These are phyloP conservation scores for Gambelia wislizenii DNA, from an alignment of 2,797 vertebrate species.

Conservation along the genomic window DNA sequence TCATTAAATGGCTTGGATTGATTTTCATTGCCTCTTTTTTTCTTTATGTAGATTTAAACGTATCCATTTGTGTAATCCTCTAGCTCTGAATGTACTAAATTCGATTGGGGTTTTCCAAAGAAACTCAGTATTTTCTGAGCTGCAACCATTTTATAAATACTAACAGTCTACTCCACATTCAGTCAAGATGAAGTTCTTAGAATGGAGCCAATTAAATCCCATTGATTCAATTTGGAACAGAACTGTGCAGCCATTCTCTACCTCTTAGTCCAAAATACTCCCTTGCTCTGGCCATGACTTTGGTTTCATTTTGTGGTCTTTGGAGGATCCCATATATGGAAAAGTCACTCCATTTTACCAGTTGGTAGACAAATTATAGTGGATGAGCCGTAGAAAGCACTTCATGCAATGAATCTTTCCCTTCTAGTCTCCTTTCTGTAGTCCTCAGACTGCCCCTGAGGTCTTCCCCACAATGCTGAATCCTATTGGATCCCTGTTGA, in stretches of 20 bases:
- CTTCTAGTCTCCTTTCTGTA: background rate
- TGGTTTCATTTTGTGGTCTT: background rate
- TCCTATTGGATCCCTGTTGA: too few species aligned
- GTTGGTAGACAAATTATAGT: background rate
- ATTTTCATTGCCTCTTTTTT: background rate
- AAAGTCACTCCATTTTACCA: background rate
- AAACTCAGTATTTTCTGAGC: background rate
- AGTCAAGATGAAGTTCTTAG: background rate
- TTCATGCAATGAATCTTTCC: background rate
- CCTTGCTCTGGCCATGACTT: background rate
- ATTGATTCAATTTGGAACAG: background rate
- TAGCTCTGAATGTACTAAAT: background rate
- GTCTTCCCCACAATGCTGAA: background rate
- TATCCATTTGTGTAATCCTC: background rate
- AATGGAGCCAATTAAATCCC: background rate
- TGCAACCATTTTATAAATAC: background rate
- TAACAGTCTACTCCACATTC: background rate
- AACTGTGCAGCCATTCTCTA: background rate
- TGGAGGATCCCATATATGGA: background rate
- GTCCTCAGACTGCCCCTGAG: background rate
- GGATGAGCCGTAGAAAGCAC: background rate
- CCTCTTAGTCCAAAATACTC: background rate
- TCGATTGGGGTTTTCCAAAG: slow-evolving; percentile 12
- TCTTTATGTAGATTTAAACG: background rate
- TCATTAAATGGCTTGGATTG: background rate